Evolutionary conservation across 2,888 invertebrate species (phyloP).

Genomic region (Trissolcus japonicus): DNA sequence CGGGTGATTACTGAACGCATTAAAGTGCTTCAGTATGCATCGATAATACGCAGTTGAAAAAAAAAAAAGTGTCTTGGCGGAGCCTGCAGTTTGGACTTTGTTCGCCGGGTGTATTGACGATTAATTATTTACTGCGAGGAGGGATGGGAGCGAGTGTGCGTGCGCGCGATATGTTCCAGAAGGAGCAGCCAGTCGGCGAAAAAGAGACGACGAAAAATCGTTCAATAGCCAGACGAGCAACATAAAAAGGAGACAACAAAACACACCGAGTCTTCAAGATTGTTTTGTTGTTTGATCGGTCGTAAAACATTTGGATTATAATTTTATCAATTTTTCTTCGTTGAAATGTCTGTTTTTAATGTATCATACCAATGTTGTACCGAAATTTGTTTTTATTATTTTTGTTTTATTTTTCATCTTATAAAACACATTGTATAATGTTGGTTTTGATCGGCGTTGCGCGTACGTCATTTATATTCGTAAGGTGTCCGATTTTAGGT

Average conservation of each 20-base stretch:
- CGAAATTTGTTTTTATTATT: too few relatives aligned
- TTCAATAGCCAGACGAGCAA: constrained; percentile 4
- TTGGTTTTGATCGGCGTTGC: background rate
- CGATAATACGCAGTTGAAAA: constrained; percentile 46
- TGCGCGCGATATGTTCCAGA: constrained; percentile 2
- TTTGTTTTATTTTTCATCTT: too few relatives aligned
- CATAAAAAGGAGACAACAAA: constrained; percentile 8
- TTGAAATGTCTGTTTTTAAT: too few relatives aligned
- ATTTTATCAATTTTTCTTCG: too few relatives aligned
- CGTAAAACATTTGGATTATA: too few relatives aligned
- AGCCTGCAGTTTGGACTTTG: constrained; percentile 45
- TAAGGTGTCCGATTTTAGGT: constrained; percentile 25
- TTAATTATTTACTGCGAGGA: constrained; percentile 47
- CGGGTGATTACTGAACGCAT: constrained; percentile 29
- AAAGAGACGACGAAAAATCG: constrained; percentile 26
- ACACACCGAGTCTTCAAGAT: background rate
- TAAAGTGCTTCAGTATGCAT: constrained; percentile 23
- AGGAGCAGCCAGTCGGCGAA: constrained; percentile 15
- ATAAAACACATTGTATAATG: too few relatives aligned
- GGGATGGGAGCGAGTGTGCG: constrained; percentile 22
- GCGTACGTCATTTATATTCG: constrained; percentile 17
- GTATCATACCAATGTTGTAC: too few relatives aligned
- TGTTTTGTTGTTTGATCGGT: too few relatives aligned
- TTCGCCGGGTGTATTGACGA: constrained; percentile 51
- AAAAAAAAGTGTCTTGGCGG: constrained; percentile 48